Conservation (phyloP, 1,140 invertebrate species). For the Ceratina australensis region DNA sequence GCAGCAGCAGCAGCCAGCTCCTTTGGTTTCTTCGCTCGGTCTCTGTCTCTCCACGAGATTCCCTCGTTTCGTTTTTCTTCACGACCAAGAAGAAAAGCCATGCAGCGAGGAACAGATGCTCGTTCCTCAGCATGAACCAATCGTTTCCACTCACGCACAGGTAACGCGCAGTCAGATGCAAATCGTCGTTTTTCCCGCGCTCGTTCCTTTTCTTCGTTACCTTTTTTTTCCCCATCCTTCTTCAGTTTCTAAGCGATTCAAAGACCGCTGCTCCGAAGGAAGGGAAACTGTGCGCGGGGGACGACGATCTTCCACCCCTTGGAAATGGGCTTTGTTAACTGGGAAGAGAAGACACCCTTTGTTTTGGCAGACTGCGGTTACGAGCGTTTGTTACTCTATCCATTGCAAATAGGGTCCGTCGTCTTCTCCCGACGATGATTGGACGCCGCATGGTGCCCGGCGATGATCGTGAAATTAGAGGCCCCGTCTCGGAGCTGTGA, state of each 20-base stretch:
- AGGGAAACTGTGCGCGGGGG: slow-evolving; percentile 14
- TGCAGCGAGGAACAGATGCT: slow-evolving; percentile 61
- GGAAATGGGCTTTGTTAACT: slow-evolving; percentile 13
- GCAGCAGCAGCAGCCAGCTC: slow-evolving; percentile 50
- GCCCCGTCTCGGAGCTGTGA: neutral
- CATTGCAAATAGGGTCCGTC: slow-evolving; percentile 7
- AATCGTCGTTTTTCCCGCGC: slow-evolving; percentile 53
- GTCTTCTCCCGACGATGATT: neutral
- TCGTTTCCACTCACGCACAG: slow-evolving; percentile 31
- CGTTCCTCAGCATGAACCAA: slow-evolving; percentile 38
- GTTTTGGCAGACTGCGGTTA: slow-evolving; percentile 7
- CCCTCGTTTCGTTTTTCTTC: slow-evolving; percentile 48
- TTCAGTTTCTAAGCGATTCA: neutral
- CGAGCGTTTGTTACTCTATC: neutral
- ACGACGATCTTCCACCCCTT: neutral
- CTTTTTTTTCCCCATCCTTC: slow-evolving; percentile 9
- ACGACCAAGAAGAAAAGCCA: slow-evolving; percentile 59
- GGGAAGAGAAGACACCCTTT: neutral
- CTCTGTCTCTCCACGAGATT: slow-evolving; percentile 15
- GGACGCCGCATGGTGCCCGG: slow-evolving; percentile 7
- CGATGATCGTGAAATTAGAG: slow-evolving; percentile 13
- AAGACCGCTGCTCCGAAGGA: neutral
- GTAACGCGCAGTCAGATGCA: slow-evolving; percentile 62
- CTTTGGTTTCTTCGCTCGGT: slow-evolving; percentile 3
- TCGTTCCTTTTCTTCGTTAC: slow-evolving; percentile 35